Evolutionary conservation across 1,140 invertebrate species (phyloP).

Genomic region (Procambarus clarkii): DNA sequence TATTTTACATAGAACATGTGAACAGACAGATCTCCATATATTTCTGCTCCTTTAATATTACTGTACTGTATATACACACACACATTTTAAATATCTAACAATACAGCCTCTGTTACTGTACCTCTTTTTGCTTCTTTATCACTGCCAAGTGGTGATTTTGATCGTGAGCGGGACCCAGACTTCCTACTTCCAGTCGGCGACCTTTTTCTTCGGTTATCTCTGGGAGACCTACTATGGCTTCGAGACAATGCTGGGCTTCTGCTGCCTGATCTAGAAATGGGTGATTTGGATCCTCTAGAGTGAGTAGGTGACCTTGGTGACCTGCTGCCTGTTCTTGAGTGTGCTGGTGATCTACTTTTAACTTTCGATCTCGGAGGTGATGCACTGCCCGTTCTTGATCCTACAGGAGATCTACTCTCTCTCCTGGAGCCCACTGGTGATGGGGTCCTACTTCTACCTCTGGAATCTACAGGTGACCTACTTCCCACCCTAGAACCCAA

Average conservation of each 20-base stretch:
- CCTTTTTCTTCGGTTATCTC: not conserved
- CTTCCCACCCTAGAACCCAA: slow-evolving; percentile 5
- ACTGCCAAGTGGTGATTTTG: slow-evolving; percentile 24
- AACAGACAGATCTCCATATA: too few relatives aligned
- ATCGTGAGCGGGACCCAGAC: slow-evolving; percentile 34
- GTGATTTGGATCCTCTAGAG: not conserved
- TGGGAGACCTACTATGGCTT: slow-evolving; percentile 6
- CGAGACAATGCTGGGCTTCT: not conserved
- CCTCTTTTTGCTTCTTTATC: slow-evolving; percentile 17
- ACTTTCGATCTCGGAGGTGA: not conserved
- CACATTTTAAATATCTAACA: too few relatives aligned
- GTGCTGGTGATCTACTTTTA: slow-evolving; percentile 9
- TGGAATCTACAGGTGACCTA: slow-evolving; percentile 49
- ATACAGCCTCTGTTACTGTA: not conserved
- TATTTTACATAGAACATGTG: too few relatives aligned
- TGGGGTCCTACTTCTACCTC: slow-evolving; percentile 47
- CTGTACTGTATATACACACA: too few relatives aligned
- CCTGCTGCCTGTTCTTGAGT: not conserved
- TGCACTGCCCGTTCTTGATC: not conserved
- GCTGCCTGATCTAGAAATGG: not conserved
- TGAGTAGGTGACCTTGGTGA: slow-evolving; percentile 34
- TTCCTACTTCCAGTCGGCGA: slow-evolving; percentile 5
- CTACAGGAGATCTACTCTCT: not conserved
- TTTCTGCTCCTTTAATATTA: too few relatives aligned
- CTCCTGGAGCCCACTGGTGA: not conserved